Evolutionary conservation across 2,113 vertebrate genomes (phyloP).

Genomic region (Epinephelus moara): DNA sequence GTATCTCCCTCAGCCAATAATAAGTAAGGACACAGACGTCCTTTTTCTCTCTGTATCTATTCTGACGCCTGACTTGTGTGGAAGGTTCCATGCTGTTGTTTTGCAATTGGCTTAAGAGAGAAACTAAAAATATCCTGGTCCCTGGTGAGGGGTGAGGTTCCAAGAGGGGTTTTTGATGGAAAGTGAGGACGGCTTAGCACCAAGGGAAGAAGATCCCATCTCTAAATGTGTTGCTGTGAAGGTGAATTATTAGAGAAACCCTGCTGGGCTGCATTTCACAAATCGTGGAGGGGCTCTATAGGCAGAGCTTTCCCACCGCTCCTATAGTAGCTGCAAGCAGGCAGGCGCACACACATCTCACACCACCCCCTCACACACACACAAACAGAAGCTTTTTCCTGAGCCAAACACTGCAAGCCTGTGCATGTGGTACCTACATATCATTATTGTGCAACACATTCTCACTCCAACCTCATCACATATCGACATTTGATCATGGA

Average conservation of each 20-base stretch:
- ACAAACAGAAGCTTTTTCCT: neutral
- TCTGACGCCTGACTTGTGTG: neutral
- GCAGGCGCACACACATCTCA: slow-evolving; percentile 36
- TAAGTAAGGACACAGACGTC: neutral
- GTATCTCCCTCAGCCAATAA: neutral
- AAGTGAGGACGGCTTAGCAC: slow-evolving; percentile 10
- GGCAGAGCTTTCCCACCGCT: slow-evolving; percentile 40
- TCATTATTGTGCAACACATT: neutral
- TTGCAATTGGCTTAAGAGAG: slow-evolving; percentile 43
- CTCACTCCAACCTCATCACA: too few relatives aligned
- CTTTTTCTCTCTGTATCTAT: neutral
- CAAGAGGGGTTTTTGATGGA: slow-evolving; percentile 11
- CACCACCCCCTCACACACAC: slow-evolving; percentile 40
- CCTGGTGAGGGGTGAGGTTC: slow-evolving; percentile 25
- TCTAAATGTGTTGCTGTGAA: slow-evolving; percentile 47
- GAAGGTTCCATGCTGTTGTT: slow-evolving; percentile 40
- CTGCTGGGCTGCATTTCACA: slow-evolving; percentile 60
- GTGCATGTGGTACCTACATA: neutral
- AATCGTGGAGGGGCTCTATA: slow-evolving; percentile 45
- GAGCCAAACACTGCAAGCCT: neutral
- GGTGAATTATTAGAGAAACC: slow-evolving; percentile 41
- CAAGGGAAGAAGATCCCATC: slow-evolving; percentile 50
- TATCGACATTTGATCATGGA: too few relatives aligned
- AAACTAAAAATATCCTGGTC: slow-evolving; percentile 48
- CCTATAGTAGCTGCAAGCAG: slow-evolving; percentile 44